Conservation (phyloP, 2,888 invertebrate species). For the Lamellibrachia columna region DNA sequence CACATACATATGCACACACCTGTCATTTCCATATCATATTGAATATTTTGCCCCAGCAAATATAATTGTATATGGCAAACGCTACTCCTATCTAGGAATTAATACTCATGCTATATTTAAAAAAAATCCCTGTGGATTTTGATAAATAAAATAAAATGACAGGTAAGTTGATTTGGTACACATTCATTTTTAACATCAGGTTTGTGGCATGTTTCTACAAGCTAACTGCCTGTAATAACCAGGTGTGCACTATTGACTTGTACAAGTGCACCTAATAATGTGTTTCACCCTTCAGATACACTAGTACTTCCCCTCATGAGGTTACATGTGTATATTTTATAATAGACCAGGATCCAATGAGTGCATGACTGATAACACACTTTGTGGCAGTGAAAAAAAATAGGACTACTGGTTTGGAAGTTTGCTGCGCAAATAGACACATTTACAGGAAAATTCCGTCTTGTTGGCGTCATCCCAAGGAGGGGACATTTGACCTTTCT, state of each 20-base stretch:
- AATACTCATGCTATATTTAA: background rate
- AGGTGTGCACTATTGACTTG: background rate
- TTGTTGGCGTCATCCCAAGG: background rate
- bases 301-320: background rate
- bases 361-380: background rate
- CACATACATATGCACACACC: too few relatives aligned
- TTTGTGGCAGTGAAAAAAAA: background rate
- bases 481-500: background rate
- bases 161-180: background rate
- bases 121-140: background rate
- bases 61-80: background rate
- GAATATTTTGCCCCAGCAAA: too few relatives aligned
- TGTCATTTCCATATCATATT: too few relatives aligned
- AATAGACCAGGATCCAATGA: background rate
- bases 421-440: background rate
- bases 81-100: background rate
- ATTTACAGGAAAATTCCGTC: background rate
- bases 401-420: background rate
- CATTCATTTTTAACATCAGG: background rate
- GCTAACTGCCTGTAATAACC: background rate
- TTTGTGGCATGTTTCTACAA: background rate
- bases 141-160: background rate
- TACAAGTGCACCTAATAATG: background rate
- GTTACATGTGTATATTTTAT: background rate
- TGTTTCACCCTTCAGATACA: background rate